A percentile compares a stretch with the other conserved stretches of the same genome.
Evolutionary conservation across 2,113 vertebrate species (phyloP).

Genomic region (Phoenicopterus ruber): DNA sequence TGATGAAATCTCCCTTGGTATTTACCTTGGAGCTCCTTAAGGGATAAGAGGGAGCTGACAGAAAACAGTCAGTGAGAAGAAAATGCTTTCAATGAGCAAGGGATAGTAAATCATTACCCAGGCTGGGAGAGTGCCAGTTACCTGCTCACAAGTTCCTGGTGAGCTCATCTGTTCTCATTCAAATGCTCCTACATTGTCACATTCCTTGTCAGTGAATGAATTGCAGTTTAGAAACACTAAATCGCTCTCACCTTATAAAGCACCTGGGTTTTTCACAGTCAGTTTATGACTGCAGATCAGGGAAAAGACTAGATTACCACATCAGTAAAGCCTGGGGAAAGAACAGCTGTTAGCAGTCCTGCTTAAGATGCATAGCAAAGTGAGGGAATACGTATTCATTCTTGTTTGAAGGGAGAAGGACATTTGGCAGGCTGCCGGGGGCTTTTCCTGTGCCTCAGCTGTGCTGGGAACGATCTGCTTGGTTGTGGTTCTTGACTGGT

Average conservation of each 20-base stretch:
- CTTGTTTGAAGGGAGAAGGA: background rate
- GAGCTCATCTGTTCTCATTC: conserved; percentile 9
- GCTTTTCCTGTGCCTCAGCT: background rate
- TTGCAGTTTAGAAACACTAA: background rate
- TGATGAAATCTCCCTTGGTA: background rate
- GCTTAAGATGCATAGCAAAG: background rate
- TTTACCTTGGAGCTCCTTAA: background rate
- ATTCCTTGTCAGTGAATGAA: background rate
- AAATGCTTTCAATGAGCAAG: background rate
- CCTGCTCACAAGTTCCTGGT: background rate
- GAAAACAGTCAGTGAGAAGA: background rate
- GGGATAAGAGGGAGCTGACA: background rate
- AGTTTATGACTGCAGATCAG: background rate
- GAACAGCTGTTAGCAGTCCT: background rate
- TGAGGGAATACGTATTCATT: background rate
- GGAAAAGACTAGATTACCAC: background rate
- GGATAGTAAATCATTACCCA: background rate
- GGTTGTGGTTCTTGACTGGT: background rate
- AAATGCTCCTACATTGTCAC: background rate
- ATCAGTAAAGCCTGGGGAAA: background rate
- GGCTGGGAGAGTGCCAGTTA: background rate
- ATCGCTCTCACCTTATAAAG: background rate
- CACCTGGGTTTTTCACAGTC: background rate
- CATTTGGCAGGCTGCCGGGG: background rate
- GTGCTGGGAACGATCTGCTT: rapidly evolving